Conservation (phyloP, 2,113 vertebrate species). For the Centrocercus urophasianus region DNA sequence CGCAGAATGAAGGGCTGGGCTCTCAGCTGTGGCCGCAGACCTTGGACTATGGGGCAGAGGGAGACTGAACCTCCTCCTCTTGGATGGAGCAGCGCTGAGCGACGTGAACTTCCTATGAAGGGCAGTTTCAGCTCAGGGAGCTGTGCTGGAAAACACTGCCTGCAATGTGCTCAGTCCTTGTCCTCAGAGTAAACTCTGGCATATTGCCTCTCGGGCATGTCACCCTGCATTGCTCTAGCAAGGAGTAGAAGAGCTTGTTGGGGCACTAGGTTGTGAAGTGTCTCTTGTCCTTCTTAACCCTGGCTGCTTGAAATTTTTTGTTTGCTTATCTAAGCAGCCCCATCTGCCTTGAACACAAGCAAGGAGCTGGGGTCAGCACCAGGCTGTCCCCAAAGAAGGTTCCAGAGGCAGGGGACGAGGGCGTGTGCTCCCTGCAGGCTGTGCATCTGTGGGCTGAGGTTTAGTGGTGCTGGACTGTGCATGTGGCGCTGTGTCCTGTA, state of each 20-base stretch:
- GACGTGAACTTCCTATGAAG: not conserved
- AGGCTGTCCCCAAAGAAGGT: accelerated
- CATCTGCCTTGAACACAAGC: accelerated
- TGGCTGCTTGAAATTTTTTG: not conserved
- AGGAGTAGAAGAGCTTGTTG: not conserved
- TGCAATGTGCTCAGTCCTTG: not conserved
- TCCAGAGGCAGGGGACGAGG: not conserved
- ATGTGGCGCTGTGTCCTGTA: not conserved
- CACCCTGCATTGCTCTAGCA: not conserved
- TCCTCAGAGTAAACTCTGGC: conserved; percentile 18
- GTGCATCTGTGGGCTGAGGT: not conserved
- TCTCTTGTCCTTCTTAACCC: not conserved
- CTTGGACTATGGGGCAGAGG: not conserved
- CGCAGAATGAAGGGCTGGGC: not conserved
- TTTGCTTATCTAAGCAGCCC: not conserved
- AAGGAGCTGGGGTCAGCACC: accelerated
- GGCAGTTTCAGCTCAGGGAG: not conserved
- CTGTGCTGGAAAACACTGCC: not conserved
- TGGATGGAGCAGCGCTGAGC: not conserved
- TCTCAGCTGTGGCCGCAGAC: not conserved
- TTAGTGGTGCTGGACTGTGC: not conserved
- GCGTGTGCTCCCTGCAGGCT: not conserved
- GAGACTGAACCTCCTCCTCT: not conserved
- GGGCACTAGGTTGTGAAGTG: not conserved
- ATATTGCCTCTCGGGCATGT: not conserved